A percentile compares a stretch with the other conserved stretches of the same genome.
These are phyloP conservation scores for Sorex maritimensis DNA, from an alignment of 2,797 vertebrate species.

Conservation along the genomic window DNA sequence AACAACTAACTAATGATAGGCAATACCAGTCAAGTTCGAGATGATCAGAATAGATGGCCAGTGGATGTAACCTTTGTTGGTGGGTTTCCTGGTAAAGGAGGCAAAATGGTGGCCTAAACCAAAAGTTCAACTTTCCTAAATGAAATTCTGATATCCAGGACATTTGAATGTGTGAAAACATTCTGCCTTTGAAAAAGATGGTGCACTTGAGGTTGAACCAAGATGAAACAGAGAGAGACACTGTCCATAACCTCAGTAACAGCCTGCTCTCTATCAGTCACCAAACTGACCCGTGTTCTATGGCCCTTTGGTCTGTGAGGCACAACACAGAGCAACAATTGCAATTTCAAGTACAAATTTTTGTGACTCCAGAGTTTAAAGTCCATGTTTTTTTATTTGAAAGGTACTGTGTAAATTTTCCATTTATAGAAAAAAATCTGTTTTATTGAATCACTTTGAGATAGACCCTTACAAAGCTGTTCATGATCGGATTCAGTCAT, in stretches of 20 bases:
- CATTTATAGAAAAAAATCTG: too few species aligned
- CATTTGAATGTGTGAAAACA: background rate
- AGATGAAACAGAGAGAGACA: background rate
- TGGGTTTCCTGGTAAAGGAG: fast-evolving
- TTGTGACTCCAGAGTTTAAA: background rate
- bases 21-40: fast-evolving
- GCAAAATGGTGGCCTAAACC: background rate
- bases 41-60: too few species aligned
- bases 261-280: background rate
- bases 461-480: too few species aligned
- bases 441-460: too few species aligned
- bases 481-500: too few species aligned
- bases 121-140: background rate
- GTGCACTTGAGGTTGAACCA: background rate
- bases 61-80: background rate
- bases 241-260: background rate
- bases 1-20: background rate
- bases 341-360: background rate
- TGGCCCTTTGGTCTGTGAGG: background rate
- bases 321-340: background rate
- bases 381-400: too few species aligned
- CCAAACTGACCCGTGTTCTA: too few species aligned
- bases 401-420: too few species aligned
- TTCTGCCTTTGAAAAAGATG: background rate
- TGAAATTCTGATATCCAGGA: background rate